Evolutionary conservation across 2,888 invertebrate species (phyloP).

Genomic region (Athetis lepigone): DNA sequence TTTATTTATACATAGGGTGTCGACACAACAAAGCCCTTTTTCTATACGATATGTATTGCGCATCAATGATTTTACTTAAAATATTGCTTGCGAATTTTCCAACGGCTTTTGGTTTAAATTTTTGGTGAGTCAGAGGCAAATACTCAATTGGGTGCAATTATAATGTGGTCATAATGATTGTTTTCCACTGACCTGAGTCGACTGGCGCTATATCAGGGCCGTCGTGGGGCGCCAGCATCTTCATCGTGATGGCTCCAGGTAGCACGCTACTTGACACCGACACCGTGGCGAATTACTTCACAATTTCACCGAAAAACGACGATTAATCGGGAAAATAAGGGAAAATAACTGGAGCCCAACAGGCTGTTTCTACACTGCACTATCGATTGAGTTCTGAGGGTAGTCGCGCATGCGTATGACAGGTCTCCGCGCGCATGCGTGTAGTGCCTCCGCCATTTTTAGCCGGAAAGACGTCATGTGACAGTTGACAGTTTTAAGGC

Average conservation of each 20-base stretch:
- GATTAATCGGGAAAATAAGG: conserved; percentile 71
- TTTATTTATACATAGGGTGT: conserved; percentile 45
- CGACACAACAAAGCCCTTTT: conserved; percentile 50
- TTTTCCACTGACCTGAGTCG: conserved; percentile 84
- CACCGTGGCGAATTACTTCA: conserved; percentile 80
- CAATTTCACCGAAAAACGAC: conserved; percentile 71
- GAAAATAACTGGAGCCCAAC: conserved; percentile 81
- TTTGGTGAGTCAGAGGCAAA: not conserved
- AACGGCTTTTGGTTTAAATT: not conserved
- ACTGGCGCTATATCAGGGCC: conserved; percentile 91
- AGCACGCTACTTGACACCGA: conserved; percentile 86
- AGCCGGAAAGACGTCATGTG: conserved; percentile 85
- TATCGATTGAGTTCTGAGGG: conserved; percentile 81
- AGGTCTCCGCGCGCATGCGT: conserved; percentile 61
- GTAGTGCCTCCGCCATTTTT: conserved; percentile 65
- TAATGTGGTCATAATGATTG: conserved; percentile 52
- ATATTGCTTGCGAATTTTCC: not conserved
- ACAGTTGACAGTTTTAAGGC: conserved; percentile 75
- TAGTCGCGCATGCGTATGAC: conserved; percentile 78
- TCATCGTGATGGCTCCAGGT: conserved; percentile 85
- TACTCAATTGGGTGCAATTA: conserved; percentile 21
- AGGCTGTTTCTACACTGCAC: conserved; percentile 86
- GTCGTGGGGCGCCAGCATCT: conserved; percentile 89
- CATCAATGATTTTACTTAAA: conserved; percentile 20
- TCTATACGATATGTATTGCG: conserved; percentile 39